Evolutionary conservation across 2,797 vertebrate species (phyloP).

Genomic region (Neostethus bicornis): DNA sequence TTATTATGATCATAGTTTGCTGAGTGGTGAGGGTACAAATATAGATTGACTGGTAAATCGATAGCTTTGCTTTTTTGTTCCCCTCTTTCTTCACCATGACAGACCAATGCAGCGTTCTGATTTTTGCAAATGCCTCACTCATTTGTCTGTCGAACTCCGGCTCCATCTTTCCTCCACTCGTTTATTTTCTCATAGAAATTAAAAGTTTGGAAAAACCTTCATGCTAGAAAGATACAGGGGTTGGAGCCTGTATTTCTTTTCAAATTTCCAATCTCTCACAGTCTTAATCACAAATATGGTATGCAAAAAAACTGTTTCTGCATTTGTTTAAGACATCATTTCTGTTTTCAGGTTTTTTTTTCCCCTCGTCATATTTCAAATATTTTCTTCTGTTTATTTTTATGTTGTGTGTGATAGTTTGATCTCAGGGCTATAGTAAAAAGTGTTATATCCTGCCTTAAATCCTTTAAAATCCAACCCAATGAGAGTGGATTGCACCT

Average conservation of each 20-base stretch:
- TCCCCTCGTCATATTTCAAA: background rate
- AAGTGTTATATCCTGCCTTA: conserved; percentile 49
- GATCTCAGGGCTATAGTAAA: conserved; percentile 40
- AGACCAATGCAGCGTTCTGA: too few relatives aligned
- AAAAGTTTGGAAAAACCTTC: too few relatives aligned
- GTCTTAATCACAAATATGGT: conserved; percentile 19
- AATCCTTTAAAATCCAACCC: conserved; percentile 52
- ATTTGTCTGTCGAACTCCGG: too few relatives aligned
- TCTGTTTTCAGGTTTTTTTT: conserved; percentile 29
- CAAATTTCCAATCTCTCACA: conserved; percentile 15
- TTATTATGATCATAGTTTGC: too few relatives aligned
- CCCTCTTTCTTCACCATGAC: too few relatives aligned
- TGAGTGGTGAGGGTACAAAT: too few relatives aligned
- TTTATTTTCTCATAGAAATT: too few relatives aligned
- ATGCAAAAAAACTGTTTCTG: background rate
- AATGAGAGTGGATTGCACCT: conserved; percentile 30
- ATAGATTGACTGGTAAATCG: too few relatives aligned
- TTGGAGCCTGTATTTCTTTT: conserved; percentile 4
- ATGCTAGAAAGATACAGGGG: too few relatives aligned
- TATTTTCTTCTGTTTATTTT: background rate
- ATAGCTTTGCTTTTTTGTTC: too few relatives aligned
- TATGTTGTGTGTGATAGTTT: conserved; percentile 46
- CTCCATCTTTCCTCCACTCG: too few relatives aligned
- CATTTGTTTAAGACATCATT: conserved; percentile 7
- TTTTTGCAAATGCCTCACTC: too few relatives aligned